Conservation (phyloP, 2,113 vertebrate species). For the Passer domesticus region DNA sequence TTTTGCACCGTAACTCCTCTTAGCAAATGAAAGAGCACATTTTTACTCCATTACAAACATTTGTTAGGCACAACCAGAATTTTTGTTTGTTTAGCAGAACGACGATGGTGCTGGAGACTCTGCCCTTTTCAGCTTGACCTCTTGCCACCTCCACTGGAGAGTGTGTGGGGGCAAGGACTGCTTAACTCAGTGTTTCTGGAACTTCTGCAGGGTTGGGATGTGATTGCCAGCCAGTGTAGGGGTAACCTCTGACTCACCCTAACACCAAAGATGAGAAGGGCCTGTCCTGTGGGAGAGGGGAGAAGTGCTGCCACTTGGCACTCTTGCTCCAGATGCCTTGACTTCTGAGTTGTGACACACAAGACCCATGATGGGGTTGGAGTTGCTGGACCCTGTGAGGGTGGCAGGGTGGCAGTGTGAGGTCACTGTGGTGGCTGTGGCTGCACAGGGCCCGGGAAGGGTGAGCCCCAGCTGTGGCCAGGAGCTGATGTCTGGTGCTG, state of each 20-base stretch:
- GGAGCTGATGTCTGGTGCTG: neutral
- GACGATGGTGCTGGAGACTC: neutral
- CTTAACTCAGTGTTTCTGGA: neutral
- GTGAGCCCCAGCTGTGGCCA: neutral
- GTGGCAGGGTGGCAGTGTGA: fast-evolving
- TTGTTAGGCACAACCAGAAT: neutral
- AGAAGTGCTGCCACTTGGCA: neutral
- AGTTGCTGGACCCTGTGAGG: neutral
- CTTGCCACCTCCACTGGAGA: neutral
- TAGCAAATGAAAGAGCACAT: neutral
- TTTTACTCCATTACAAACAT: neutral
- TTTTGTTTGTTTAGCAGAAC: neutral
- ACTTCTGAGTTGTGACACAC: neutral
- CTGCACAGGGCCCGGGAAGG: fast-evolving
- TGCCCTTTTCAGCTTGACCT: neutral
- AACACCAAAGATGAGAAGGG: neutral
- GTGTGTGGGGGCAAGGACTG: fast-evolving
- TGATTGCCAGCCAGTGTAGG: neutral
- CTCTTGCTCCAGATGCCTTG: neutral
- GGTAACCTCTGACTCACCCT: neutral
- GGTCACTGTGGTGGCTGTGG: fast-evolving
- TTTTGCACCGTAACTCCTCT: neutral
- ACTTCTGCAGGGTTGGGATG: neutral
- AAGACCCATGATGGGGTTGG: neutral
- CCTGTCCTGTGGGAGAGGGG: neutral